These are phyloP conservation scores for Baronia brevicornis DNA, from an alignment of 2,888 invertebrate genomes.

Conservation along the genomic window DNA sequence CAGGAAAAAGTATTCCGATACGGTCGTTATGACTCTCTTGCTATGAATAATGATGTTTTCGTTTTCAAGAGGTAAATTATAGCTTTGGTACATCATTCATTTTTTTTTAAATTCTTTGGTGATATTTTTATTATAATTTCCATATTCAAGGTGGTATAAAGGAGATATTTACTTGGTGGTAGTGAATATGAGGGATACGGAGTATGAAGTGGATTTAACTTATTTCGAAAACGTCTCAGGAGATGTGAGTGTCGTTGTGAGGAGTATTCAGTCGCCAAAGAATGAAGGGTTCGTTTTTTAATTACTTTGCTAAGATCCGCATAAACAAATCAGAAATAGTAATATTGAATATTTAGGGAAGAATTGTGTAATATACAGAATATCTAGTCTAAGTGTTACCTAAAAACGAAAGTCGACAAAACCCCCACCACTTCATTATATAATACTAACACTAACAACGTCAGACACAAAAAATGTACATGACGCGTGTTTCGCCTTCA, in stretches of 20 bases:
- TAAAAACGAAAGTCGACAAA: no score
- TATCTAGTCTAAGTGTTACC: no score
- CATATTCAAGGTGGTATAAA: slow-evolving; percentile 47
- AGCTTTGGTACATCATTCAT: neutral
- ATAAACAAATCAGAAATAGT: no score
- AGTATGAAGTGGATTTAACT: slow-evolving; percentile 43
- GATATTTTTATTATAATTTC: slow-evolving; percentile 11
- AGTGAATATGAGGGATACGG: slow-evolving; percentile 63
- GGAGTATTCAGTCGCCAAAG: slow-evolving; percentile 48
- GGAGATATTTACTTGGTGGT: slow-evolving; percentile 54
- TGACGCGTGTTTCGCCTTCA: no score
- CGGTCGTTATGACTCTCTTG: slow-evolving; percentile 71
- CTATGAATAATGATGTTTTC: slow-evolving; percentile 71
- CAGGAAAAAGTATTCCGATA: slow-evolving; percentile 64
- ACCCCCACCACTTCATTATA: no score
- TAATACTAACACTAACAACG: no score
- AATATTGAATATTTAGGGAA: no score
- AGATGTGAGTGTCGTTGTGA: slow-evolving; percentile 63
- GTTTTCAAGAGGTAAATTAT: slow-evolving; percentile 66
- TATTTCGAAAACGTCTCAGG: slow-evolving; percentile 56
- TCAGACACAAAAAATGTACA: no score
- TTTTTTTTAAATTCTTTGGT: neutral
- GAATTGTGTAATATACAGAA: no score
- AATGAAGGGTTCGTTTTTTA: slow-evolving; percentile 36
- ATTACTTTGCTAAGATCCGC: no score